Evolutionary conservation across 1,140 invertebrate species (phyloP), one percentile per base, ranked within the genome.

Genomic region (Heliconius eleuchia): DNA sequence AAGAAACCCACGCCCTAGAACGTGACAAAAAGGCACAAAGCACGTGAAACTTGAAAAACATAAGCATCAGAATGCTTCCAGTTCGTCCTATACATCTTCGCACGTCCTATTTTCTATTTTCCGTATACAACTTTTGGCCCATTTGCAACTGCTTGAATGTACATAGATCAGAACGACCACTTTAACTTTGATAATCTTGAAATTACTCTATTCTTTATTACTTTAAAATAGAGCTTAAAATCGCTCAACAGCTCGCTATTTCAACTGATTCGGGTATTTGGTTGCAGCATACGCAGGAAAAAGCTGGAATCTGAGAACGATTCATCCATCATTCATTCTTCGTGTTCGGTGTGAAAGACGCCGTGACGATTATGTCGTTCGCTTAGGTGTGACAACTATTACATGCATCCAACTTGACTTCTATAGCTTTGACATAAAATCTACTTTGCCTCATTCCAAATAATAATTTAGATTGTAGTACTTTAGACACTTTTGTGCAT

Each of bases 291-390:
- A 91, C 87, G 87, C 88, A 87, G 87, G 87, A 90, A 87, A 91
- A 91, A 89, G 87, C 89, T 87, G 88, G 87, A 90, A 88, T 86
- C 88, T 86, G 84, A 78, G 74, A 79, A 82, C 87, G 85, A 90
- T 92, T 91, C 90, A 93, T 92, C 88, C 91, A 92, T 93, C 92
- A 92, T 93, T 93, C 90, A 90, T 88, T 88, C 89, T 86, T 78
- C 85, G 84, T 86, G 82, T 89, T 83, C 84, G 84, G 88, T 88
- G 86, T 93, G 91, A 92, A 92, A 92, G 92, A 92, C 88, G 88
- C 83, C 85, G 85, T 91, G 89, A 91, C 87, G 88, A 92, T 90
- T 92, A 88, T 92, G 88, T 89, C 89, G 84, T 88, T 84, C 86
- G 87, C 81, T 88, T 88, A 88, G 82, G 81, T 85, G 83, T 83